Evolutionary conservation across 2,113 vertebrate genomes (phyloP), one percentile per base, ranked within the genome.

Genomic region (Indicator indicator): DNA sequence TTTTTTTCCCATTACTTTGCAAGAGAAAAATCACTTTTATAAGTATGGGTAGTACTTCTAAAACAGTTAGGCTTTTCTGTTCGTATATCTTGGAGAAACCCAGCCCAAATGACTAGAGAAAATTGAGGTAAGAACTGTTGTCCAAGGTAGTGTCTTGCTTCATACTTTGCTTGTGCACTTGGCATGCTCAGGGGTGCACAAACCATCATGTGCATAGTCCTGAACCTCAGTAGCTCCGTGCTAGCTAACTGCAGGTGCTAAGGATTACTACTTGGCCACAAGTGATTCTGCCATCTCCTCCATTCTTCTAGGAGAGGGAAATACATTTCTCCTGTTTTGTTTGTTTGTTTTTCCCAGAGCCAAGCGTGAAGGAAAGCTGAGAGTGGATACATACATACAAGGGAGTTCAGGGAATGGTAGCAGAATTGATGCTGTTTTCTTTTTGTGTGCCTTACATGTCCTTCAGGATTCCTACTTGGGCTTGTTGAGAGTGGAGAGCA

Each of bases 171-270:
- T 73, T 44, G 18, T 52, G 14, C n/a, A 5, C 32, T 42, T 60
- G 65, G 16, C 5, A 0, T 5, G 48, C 62, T 68, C 16, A 17
- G 69, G 76, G 74, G 69, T 8, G 4, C 40, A 20, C 17, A 40
- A 19, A 20, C 1, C 2, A 8, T 26, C 3, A 14, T n/a, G 28
- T 36, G 60, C 20, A 0, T 26, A 30, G 26, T 23, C 40, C 83
- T 67, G 52, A 59, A 36, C 36, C 65, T 6, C 15, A 21, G 38
- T 2, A 54, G 42, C 60, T 55, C 23, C 1, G 1, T 19, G 58
- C 63, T 9, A 56, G 42, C 60, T 86, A 77, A 20, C 63, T 40
- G n/a, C 65, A 46, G n/a, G 5, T 48, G n/a, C 64, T 30, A 1
- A 88, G 42, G n/a, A 24, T 80, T 24, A 4, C 72, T 54, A 0